phyloP scores from a whole-genome alignment of 2,797 vertebrate genomes.

The Pipistrellus nathusii region DNA sequence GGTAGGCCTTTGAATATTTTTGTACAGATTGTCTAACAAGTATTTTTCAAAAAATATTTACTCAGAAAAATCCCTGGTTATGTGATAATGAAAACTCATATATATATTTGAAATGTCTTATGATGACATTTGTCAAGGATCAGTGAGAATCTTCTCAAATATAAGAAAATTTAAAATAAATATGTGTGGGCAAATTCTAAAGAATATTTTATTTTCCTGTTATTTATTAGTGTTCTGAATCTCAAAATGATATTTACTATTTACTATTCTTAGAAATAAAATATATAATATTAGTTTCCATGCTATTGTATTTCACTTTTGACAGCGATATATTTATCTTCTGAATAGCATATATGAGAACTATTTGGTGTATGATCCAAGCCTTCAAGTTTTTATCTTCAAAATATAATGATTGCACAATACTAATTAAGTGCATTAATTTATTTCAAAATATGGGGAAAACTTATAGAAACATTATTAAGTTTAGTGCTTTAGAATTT shows the following conservation, averaged over 20 bases:
- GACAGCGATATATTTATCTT: background rate
- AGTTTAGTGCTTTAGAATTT: background rate
- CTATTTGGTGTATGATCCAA: background rate
- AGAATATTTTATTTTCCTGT: conserved; percentile 57
- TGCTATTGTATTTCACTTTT: background rate
- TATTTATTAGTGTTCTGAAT: conserved; percentile 58
- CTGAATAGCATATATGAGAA: background rate
- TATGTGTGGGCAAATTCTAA: conserved; percentile 69
- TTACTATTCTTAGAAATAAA: conserved; percentile 62
- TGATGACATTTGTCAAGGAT: conserved; percentile 75
- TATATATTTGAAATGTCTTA: conserved; percentile 76
- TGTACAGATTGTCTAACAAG: conserved; percentile 60
- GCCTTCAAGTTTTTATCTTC: background rate
- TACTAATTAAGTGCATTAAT: background rate
- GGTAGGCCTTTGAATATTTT: background rate
- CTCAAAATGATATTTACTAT: background rate
- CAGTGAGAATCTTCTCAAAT: conserved; percentile 67
- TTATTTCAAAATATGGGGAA: background rate
- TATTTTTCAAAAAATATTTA: conserved; percentile 40
- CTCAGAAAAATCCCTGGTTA: conserved; percentile 64
- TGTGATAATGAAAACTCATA: conserved; percentile 75
- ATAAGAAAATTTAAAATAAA: conserved; percentile 79
- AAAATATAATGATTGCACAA: background rate
- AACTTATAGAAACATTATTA: background rate
- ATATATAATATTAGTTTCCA: background rate